Conservation (phyloP, 37 sponge, comb jelly and placozoan genomes). For the Axinella damicornis region DNA sequence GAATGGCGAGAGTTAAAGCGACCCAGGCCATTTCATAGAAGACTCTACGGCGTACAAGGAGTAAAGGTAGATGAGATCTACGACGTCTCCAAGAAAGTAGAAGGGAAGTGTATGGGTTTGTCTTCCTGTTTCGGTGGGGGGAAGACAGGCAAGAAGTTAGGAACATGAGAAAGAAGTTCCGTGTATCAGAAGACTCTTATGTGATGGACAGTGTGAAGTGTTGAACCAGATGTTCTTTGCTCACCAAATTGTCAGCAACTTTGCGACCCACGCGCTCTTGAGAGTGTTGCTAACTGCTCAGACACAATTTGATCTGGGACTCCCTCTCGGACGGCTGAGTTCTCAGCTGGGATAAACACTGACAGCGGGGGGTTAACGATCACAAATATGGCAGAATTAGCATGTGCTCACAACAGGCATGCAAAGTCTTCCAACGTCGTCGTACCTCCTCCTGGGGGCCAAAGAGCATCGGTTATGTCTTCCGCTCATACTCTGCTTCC, state of each 20-base stretch:
- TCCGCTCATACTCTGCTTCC: slow-evolving; percentile 39
- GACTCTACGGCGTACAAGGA: slow-evolving; percentile 88
- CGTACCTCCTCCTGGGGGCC: not conserved
- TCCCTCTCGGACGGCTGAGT: slow-evolving; percentile 62
- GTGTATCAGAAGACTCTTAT: slow-evolving; percentile 58
- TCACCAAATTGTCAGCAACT: slow-evolving; percentile 89
- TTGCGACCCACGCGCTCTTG: slow-evolving; percentile 95
- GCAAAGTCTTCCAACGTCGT: slow-evolving; percentile 66
- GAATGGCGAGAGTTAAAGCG: slow-evolving; percentile 98
- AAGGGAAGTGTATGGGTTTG: slow-evolving; percentile 87
- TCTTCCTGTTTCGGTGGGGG: slow-evolving; percentile 90
- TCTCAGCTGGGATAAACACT: slow-evolving; percentile 80
- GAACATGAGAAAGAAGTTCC: slow-evolving; percentile 44
- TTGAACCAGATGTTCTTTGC: slow-evolving; percentile 96
- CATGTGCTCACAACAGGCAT: slow-evolving; percentile 89
- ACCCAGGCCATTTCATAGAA: slow-evolving; percentile 93
- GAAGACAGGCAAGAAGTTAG: slow-evolving; percentile 67
- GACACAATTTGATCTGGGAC: slow-evolving; percentile 78
- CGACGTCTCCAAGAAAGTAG: slow-evolving; percentile 68
- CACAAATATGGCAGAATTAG: slow-evolving; percentile 82
- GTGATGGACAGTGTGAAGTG: slow-evolving; percentile 62
- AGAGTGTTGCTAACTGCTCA: slow-evolving; percentile 85
- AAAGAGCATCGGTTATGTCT: slow-evolving; percentile 30
- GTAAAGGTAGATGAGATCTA: slow-evolving; percentile 96
- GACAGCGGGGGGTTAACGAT: slow-evolving; percentile 92